phyloP scores from a whole-genome alignment of 2,113 vertebrate species.

The Solea solea region DNA sequence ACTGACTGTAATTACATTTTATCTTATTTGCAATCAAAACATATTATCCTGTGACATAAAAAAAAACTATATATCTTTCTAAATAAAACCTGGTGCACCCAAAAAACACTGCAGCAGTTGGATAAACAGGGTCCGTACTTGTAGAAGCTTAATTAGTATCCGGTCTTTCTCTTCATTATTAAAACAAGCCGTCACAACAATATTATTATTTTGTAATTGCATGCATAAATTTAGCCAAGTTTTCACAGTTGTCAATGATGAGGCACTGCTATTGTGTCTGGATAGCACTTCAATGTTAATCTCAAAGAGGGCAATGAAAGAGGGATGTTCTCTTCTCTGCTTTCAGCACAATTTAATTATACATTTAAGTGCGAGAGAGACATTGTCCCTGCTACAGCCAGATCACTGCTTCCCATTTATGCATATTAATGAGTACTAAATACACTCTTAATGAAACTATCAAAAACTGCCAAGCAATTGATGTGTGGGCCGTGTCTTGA shows the following conservation, averaged over 20 bases:
- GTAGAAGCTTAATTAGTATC: constrained; percentile 26
- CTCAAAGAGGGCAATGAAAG: constrained; percentile 68
- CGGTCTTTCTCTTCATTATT: constrained; percentile 14
- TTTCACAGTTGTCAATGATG: constrained; percentile 64
- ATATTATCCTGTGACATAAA: too few species aligned
- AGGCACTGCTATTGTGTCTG: constrained; percentile 63
- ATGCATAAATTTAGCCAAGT: constrained; percentile 59
- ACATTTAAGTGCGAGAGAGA: constrained; percentile 73
- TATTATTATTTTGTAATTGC: constrained; percentile 59
- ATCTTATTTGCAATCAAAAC: too few species aligned
- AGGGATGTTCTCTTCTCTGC: constrained; percentile 64
- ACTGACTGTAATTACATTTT: too few species aligned
- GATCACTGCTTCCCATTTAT: constrained; percentile 71
- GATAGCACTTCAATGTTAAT: constrained; percentile 69
- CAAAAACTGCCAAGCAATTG: constrained; percentile 76
- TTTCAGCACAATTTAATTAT: constrained; percentile 79
- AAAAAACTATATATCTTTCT: too few species aligned
- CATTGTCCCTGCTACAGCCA: constrained; percentile 61
- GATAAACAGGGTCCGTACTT: background rate
- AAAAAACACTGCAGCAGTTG: too few species aligned
- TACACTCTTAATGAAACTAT: constrained; percentile 84
- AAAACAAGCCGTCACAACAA: constrained; percentile 53
- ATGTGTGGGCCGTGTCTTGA: constrained; percentile 75
- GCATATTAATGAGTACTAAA: constrained; percentile 85
- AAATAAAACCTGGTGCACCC: too few species aligned